These are phyloP conservation scores for Pachyramphus minor DNA, from an alignment of 2,113 vertebrate species.

Conservation along the genomic window DNA sequence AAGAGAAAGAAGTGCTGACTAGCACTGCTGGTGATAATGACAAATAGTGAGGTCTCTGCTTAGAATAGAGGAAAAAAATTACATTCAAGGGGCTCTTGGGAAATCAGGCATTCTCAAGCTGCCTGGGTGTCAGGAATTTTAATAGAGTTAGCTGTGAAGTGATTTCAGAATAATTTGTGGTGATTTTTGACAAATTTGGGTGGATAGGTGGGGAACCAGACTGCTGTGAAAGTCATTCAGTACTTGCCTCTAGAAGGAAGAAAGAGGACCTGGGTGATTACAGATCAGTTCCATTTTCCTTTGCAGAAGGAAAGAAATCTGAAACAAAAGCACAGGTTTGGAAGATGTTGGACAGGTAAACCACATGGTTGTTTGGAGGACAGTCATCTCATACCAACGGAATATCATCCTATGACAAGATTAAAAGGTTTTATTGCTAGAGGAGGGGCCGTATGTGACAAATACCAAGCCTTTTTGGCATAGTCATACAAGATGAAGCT, in stretches of 20 bases:
- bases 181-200: background rate
- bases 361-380: background rate
- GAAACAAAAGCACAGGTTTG: background rate
- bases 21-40: background rate
- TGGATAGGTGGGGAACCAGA: background rate
- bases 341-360: background rate
- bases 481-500: background rate
- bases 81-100: background rate
- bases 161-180: background rate
- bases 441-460: background rate
- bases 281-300: background rate
- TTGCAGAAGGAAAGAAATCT: background rate
- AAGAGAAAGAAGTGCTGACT: background rate
- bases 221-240: rapidly evolving
- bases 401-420: background rate
- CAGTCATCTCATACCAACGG: background rate
- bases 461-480: background rate
- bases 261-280: background rate
- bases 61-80: background rate
- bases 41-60: background rate
- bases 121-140: background rate
- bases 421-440: background rate
- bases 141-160: background rate
- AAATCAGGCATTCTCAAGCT: background rate
- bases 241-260: background rate